Percentiles rank a stretch among this genome's conserved stretches.
Conservation (phyloP, 2,797 vertebrate genomes). For the Gymnothorax reevesii region DNA sequence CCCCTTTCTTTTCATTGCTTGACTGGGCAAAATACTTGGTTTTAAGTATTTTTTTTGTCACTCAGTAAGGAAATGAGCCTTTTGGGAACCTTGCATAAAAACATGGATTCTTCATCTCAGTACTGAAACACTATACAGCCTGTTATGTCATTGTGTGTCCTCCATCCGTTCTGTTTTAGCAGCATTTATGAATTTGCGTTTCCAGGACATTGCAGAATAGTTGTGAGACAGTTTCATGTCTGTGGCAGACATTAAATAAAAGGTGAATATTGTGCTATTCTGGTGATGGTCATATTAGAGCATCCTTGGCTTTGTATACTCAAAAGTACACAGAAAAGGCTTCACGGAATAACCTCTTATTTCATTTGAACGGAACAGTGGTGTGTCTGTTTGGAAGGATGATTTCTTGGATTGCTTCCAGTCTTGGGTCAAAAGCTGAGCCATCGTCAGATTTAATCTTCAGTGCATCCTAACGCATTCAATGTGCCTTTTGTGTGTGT, state of each 20-base stretch:
- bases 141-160: constrained; percentile 39
- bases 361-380: constrained; percentile 65
- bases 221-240: background rate
- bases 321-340: constrained; percentile 59
- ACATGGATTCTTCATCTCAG: constrained; percentile 62
- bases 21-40: constrained; percentile 63
- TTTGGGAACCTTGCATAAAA: constrained; percentile 73
- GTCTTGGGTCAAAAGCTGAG: constrained; percentile 67
- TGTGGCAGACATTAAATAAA: background rate
- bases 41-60: constrained; percentile 70
- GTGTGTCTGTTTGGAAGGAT: constrained; percentile 49
- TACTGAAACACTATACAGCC: constrained; percentile 65
- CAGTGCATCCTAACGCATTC: constrained; percentile 65
- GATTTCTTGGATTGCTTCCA: constrained; percentile 71
- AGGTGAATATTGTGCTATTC: background rate
- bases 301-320: background rate
- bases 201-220: background rate
- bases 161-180: background rate
- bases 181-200: background rate
- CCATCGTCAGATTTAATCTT: constrained; percentile 72
- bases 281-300: background rate
- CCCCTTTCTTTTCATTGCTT: constrained; percentile 75
- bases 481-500: background rate
- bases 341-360: constrained; percentile 60
- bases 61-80: constrained; percentile 73